phyloP scores from a whole-genome alignment of 2,113 vertebrate genomes.

The Meles meles region DNA sequence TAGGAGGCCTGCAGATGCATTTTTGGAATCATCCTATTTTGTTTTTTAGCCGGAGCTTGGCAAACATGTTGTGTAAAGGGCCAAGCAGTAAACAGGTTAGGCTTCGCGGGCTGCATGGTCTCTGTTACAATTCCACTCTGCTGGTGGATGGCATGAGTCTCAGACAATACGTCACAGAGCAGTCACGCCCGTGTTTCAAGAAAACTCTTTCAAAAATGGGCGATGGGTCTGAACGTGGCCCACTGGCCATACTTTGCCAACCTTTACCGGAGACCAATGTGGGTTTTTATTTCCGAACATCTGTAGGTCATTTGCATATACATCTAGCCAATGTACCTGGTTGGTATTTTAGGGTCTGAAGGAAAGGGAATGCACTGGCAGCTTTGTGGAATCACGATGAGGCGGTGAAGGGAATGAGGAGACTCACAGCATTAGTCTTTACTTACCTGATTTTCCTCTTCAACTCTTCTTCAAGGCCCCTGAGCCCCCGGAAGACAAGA shows the following conservation, averaged over 20 bases:
- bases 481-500: neutral
- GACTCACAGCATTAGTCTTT: neutral
- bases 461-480: neutral
- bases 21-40: neutral
- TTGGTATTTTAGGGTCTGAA: neutral
- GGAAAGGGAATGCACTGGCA: neutral
- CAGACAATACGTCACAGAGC: accelerated
- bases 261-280: accelerated
- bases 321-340: neutral
- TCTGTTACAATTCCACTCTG: neutral
- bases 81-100: neutral
- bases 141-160: accelerated
- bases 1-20: neutral
- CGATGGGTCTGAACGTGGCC: neutral
- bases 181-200: neutral
- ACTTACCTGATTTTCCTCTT: neutral
- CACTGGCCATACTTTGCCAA: accelerated
- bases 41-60: neutral
- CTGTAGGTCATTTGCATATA: neutral
- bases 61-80: neutral
- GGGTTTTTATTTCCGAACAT: neutral
- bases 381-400: neutral
- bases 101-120: accelerated
- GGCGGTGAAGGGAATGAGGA: neutral
- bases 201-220: neutral